phyloP scores from a whole-genome alignment of 2,113 vertebrate genomes.

The Caranx ignobilis region DNA sequence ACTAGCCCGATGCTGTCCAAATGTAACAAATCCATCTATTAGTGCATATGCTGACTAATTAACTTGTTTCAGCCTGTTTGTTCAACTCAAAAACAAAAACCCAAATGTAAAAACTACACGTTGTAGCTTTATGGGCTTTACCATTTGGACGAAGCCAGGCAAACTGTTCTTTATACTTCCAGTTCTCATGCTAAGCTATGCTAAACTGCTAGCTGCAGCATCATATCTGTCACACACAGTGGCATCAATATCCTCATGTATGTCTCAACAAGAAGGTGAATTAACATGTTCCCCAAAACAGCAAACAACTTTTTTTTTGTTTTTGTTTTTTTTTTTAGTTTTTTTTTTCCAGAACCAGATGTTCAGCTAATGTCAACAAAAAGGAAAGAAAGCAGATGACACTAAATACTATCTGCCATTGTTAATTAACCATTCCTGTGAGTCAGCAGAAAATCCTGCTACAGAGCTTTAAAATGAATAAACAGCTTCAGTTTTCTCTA shows the following conservation, averaged over 20 bases:
- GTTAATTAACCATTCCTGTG: not conserved
- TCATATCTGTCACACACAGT: not conserved
- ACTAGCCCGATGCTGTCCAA: not conserved
- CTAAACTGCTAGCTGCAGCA: not conserved
- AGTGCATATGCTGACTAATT: not conserved
- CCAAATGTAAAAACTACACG: not conserved
- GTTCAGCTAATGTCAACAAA: not conserved
- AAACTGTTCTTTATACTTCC: not conserved
- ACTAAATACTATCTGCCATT: not conserved
- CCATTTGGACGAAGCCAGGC: not conserved
- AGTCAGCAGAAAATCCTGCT: constrained; percentile 10
- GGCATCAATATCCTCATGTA: not conserved
- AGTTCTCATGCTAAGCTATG: not conserved
- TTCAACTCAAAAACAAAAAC: not conserved
- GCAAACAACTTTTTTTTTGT: not conserved
- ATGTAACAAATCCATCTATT: not conserved
- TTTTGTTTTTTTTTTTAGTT: too few relatives aligned
- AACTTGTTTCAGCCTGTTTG: not conserved
- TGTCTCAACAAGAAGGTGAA: not conserved
- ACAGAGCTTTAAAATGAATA: constrained; percentile 20
- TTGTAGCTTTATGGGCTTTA: not conserved
- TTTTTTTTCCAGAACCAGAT: not conserved
- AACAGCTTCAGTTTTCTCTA: constrained; percentile 17
- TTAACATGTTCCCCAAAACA: not conserved
- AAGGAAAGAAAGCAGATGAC: not conserved